Conservation (phyloP, 2,797 vertebrate genomes). For the Micrastur ruficollis region DNA sequence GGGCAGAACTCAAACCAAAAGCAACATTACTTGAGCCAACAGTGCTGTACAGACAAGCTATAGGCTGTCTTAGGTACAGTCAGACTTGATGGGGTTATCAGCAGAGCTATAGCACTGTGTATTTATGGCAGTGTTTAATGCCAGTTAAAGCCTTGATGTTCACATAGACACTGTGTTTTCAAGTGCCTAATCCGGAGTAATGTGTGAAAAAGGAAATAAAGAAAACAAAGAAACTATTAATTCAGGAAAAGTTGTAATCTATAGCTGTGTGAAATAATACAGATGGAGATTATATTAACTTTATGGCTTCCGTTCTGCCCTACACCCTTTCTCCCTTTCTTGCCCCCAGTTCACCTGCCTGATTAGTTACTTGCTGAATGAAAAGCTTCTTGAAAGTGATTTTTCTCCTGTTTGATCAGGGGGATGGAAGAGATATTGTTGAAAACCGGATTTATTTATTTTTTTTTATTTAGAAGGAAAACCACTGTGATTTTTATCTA, state of each 20-base stretch:
- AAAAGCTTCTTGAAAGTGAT: neutral
- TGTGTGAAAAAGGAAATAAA: neutral
- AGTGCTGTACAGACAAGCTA: constrained; percentile 15
- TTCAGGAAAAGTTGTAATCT: neutral
- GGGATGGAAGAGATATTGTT: neutral
- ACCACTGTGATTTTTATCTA: neutral
- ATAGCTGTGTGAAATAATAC: neutral
- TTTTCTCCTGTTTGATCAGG: neutral
- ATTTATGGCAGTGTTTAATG: neutral
- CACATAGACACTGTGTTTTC: neutral
- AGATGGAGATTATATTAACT: neutral
- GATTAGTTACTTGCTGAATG: neutral
- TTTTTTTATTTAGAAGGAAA: neutral
- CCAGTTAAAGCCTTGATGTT: neutral
- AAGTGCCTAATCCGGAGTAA: neutral
- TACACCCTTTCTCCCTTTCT: neutral
- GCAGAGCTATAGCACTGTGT: neutral
- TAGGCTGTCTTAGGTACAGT: neutral
- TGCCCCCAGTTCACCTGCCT: neutral
- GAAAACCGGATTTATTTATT: neutral
- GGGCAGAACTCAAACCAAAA: constrained; percentile 49
- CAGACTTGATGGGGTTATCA: neutral
- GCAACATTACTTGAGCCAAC: constrained; percentile 24
- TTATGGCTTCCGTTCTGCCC: neutral
- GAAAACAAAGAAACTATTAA: constrained; percentile 16